Conservation (phyloP, 2,888 invertebrate genomes). For the Acleris sparsana region DNA sequence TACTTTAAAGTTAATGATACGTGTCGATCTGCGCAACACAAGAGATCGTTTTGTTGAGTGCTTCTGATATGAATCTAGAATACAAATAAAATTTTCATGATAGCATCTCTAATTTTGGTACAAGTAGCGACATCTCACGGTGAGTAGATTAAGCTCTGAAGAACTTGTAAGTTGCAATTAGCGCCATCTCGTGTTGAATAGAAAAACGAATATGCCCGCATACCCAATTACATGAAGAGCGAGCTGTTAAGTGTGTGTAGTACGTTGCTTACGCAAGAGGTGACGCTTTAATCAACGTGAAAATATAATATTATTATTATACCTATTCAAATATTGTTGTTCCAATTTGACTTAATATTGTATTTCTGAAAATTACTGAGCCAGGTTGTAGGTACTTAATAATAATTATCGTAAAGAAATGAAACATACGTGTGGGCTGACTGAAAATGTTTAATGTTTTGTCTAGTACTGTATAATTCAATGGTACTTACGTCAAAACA, state of each 20-base stretch:
- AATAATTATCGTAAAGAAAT: no score
- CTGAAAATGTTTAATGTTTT: no score
- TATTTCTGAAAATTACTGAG: no score
- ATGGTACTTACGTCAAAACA: no score
- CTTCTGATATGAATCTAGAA: slow-evolving; percentile 48
- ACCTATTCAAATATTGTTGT: no score
- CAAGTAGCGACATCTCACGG: slow-evolving; percentile 48
- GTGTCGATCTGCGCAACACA: slow-evolving; percentile 44
- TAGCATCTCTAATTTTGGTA: slow-evolving; percentile 41
- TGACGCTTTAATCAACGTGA: slow-evolving; percentile 3
- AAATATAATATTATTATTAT: no score
- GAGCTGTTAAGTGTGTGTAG: background rate
- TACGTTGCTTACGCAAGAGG: background rate
- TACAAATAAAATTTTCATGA: slow-evolving; percentile 45
- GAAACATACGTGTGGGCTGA: no score
- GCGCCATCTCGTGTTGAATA: slow-evolving; percentile 40
- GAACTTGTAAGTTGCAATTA: background rate
- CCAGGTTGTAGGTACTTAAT: no score
- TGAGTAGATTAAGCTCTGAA: slow-evolving; percentile 38
- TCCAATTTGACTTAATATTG: no score
- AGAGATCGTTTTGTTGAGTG: slow-evolving; percentile 51
- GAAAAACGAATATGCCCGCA: background rate
- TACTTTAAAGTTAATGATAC: slow-evolving; percentile 61
- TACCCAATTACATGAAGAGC: no score
- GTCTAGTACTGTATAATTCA: no score